Evolutionary conservation across 2,797 vertebrate genomes (phyloP).

Genomic region (Megalops cyprinoides): DNA sequence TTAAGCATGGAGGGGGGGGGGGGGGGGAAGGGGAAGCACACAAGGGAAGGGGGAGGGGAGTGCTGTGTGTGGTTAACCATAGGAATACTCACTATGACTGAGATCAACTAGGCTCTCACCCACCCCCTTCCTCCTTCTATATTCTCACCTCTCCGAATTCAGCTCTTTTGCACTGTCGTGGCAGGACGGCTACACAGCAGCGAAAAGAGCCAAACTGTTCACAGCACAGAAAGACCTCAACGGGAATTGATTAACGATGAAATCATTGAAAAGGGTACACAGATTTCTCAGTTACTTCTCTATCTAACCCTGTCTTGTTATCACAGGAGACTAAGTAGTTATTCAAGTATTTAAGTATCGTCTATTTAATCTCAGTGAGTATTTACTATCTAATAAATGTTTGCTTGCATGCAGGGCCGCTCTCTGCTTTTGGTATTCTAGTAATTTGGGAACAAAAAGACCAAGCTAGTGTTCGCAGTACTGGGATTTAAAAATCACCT

Average conservation of each 20-base stretch:
- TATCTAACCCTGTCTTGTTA: too few species aligned
- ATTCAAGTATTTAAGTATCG: too few species aligned
- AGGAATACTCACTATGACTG: slow-evolving; percentile 65
- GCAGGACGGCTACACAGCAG: slow-evolving; percentile 14
- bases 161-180: background rate
- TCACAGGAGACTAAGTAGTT: too few species aligned
- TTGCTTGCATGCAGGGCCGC: too few species aligned
- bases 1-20: slow-evolving; percentile 39
- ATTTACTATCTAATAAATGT: too few species aligned
- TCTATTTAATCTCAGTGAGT: too few species aligned
- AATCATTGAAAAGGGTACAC: background rate
- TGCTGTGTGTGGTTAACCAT: slow-evolving; percentile 71
- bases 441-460: background rate
- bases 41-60: slow-evolving; percentile 33
- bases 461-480: background rate
- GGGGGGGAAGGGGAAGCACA: background rate
- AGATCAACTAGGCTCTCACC: slow-evolving; percentile 47
- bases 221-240: too few species aligned
- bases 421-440: too few species aligned
- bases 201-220: slow-evolving; percentile 47
- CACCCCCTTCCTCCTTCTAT: slow-evolving; percentile 50
- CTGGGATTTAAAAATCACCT: background rate
- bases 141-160: slow-evolving; percentile 40
- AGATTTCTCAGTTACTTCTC: background rate
- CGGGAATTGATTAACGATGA: too few species aligned